Base-by-base conservation (phyloP, 2,888 invertebrate species). In the Callyntrura sp. region DNA sequence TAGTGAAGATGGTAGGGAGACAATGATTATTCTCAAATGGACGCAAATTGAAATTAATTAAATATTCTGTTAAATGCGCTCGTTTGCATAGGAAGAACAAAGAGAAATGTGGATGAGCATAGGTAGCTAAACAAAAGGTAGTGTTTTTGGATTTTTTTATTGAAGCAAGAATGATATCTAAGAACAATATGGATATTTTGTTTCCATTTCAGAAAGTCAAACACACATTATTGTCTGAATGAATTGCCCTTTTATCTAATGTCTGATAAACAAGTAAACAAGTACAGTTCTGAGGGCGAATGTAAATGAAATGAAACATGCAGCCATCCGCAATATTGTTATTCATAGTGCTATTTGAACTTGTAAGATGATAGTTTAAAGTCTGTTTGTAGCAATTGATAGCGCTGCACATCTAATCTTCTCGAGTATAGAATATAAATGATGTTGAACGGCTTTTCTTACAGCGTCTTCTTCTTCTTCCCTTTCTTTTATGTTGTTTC, bases 101-200 rank as follows among this genome's bases (percentile, higher is more conserved):
- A 35, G 35, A 35, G 35, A 35, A 35, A 35, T 4, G 6, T 35
- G 6, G 9, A 51, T 51, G 9, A 2, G 11, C 9, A 51, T 11
- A 51, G 51, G 2, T 11, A 51, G 51, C 11, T 14, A 51, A 51
- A 51, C 11, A 51, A 51, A n/a, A 51, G 14, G 23, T 62, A 62
- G 11, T 78, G 25, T 25, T 82, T 82, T 65, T 62, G 25, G 11
- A 12, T 60, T 57, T 81, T 81, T 81, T 48, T 23, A 45, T 48
- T 23, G 45, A 65, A 35, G 48, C 17, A 65, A 65, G 48, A n/a
- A 82, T 62, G 82, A 65, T 65, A 35, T 65, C 82, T 48, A 82
- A 62, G 65, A 82, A 65, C 79, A 79, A 35, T 79, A 14, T 3
- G 43, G 43, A 48, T 60, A 79, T 82, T 65, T 82, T 45, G 65